Percentiles rank a stretch among this genome's conserved stretches.
phyloP scores from a whole-genome alignment of 92 coral and sea anemone genomes.

The Pocillopora grandis region DNA sequence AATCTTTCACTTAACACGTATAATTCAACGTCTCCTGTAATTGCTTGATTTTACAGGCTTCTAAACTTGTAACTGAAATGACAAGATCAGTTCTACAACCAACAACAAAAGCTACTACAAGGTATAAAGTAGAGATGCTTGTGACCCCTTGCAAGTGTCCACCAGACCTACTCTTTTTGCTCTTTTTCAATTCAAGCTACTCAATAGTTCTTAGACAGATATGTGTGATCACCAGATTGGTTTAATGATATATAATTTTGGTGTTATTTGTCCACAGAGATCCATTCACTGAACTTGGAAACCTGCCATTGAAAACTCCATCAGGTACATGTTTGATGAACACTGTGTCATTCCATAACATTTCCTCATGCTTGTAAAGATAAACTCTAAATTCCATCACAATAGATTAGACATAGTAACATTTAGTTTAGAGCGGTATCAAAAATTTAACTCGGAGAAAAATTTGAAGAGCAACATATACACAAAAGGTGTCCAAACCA shows the following conservation, averaged over 20 bases:
- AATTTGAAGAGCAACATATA: too few relatives aligned
- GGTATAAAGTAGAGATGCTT: not conserved
- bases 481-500: too few relatives aligned
- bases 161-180: not conserved
- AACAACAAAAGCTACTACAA: slow-evolving; percentile 9
- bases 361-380: not conserved
- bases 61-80: slow-evolving; percentile 61
- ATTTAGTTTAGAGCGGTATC: too few relatives aligned
- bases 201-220: not conserved
- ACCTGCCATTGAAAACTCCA: slow-evolving; percentile 30
- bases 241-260: not conserved
- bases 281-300: slow-evolving; percentile 39
- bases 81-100: slow-evolving; percentile 61
- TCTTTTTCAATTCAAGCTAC: not conserved
- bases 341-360: not conserved
- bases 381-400: too few relatives aligned
- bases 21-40: too few relatives aligned
- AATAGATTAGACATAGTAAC: too few relatives aligned
- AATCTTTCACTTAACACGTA: too few relatives aligned
- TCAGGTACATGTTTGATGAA: not conserved
- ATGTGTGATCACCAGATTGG: not conserved
- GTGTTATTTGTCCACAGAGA: not conserved
- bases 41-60: slow-evolving; percentile 47
- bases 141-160: too few relatives aligned
- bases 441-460: too few relatives aligned